Base-by-base conservation (phyloP, 1,140 invertebrate species). In the Andrena cerasifolii region DNA sequence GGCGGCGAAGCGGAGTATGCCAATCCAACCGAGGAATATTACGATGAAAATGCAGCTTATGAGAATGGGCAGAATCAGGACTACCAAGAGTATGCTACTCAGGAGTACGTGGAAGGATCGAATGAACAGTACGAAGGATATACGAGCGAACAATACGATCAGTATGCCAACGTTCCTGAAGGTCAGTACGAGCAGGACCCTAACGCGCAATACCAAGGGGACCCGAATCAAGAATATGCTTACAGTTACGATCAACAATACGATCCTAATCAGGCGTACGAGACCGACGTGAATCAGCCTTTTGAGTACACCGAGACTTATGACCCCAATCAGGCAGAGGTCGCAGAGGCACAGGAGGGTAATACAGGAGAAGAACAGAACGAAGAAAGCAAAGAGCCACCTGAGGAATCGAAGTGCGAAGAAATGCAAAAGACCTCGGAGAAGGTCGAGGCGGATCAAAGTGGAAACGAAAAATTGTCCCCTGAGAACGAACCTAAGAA, bases 21-120 rank as follows among this genome's bases (percentile, higher is more conserved):
- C 3, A 40, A 78, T 51, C 56, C 49, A 5, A 82, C 80, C 31
- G 75, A 85, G 28, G 54, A 84, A 33, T 86, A 88, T 56, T 73
- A 67, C 1, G 68, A 73, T 0, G 68, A 62, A 33, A 66, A 80
- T 47, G 40, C 43, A 2, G 3, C 61, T 1, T 83, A 87, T 12
- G 76, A 59, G 16, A 28, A 40, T n/a, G 31, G 63, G 26, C 28
- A 73, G 24, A 68, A 70, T 33, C 51, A 77, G 12, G 73, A 67
- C 26, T 84, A 80, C 14, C 31, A 63, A 8, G 62, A 36, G 0
- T 76, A 79, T 1, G 12, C n/a, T 21, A 49, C 70, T 24, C 58
- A 75, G 24, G 63, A 70, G 47, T 84, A 83, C 8, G 26, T 8
- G 2, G 59, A 80, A 26, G 77, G 47, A 3, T 47, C 58, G 4